These are phyloP conservation scores for Elegia similella DNA, from an alignment of 2,888 invertebrate genomes.

Conservation along the genomic window DNA sequence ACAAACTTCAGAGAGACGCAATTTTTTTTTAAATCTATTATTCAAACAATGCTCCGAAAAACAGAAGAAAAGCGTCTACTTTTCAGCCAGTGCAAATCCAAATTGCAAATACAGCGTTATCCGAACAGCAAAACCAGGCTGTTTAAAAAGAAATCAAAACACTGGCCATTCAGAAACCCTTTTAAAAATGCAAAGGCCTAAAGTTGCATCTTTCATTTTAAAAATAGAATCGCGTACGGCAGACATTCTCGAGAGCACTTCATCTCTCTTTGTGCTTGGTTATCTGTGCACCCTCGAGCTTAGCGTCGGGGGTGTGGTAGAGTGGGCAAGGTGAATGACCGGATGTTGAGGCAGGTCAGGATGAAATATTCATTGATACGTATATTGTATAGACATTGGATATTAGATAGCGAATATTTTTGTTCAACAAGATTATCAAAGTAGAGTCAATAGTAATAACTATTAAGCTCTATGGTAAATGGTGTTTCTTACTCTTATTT, in stretches of 20 bases:
- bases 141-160: slow-evolving; percentile 8
- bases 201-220: slow-evolving; percentile 35
- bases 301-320: slow-evolving; percentile 30
- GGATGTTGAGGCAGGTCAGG: slow-evolving; percentile 38
- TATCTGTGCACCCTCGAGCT: slow-evolving; percentile 36
- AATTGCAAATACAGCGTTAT: background rate
- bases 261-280: slow-evolving; percentile 54
- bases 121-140: background rate
- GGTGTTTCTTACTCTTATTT: no score
- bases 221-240: slow-evolving; percentile 56
- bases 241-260: slow-evolving; percentile 42
- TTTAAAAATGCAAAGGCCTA: slow-evolving; percentile 40
- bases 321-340: slow-evolving; percentile 25
- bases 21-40: no score
- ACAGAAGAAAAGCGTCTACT: background rate
- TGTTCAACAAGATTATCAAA: no score
- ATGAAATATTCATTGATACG: background rate
- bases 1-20: no score
- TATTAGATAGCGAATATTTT: background rate
- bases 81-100: background rate
- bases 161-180: slow-evolving; percentile 7
- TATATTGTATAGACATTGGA: background rate
- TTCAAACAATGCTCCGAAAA: background rate
- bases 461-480: no score
- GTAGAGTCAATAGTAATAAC: no score